phyloP scores from a whole-genome alignment of 53 echinoderm and acorn worm species.

The Actinopyga echinites region DNA sequence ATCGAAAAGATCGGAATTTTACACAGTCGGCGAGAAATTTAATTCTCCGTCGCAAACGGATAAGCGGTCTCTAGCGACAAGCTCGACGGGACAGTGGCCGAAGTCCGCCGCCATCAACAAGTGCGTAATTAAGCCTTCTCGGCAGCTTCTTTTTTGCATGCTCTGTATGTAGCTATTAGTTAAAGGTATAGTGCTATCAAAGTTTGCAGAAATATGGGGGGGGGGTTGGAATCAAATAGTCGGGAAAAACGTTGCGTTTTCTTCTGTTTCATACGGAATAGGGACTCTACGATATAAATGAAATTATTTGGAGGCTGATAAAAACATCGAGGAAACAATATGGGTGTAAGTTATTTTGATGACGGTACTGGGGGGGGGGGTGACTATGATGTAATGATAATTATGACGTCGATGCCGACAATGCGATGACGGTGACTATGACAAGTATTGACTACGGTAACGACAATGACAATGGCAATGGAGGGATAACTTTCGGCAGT shows the following conservation, averaged over 20 bases:
- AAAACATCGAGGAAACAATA: constrained; percentile 1
- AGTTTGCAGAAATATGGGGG: background rate
- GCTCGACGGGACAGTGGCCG: constrained; percentile 37
- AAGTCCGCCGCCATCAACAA: constrained; percentile 39
- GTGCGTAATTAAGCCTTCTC: constrained; percentile 33
- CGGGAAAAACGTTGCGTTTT: too few species aligned
- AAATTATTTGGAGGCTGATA: background rate
- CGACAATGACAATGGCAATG: background rate
- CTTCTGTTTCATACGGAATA: too few species aligned
- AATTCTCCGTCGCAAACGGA: constrained; percentile 29
- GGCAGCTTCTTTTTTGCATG: background rate
- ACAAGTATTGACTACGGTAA: background rate
- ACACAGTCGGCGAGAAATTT: constrained; percentile 35
- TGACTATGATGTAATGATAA: background rate
- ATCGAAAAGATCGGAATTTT: constrained; percentile 38
- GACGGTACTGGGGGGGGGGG: background rate
- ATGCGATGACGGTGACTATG: background rate
- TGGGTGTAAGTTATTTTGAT: constrained; percentile 10
- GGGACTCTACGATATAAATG: background rate
- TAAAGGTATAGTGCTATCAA: constrained; percentile 3
- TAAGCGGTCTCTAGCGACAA: constrained; percentile 24
- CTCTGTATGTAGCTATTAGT: background rate
- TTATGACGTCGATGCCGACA: background rate
- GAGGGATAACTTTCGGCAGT: background rate
- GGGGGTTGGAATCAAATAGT: background rate